Conservation (phyloP, 1,140 invertebrate species). For the Ylistrum balloti region DNA sequence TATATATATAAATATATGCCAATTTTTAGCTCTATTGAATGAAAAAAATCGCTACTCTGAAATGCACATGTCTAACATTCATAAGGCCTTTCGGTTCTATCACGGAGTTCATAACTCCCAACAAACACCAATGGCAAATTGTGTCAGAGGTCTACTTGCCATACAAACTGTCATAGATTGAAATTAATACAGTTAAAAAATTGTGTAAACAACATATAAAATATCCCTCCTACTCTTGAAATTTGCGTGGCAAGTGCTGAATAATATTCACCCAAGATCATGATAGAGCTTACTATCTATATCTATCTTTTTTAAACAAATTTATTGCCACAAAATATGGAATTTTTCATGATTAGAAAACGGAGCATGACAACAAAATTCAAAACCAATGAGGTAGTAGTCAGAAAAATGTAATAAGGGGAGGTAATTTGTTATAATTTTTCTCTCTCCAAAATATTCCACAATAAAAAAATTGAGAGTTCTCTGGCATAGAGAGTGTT, state of each 20-base stretch:
- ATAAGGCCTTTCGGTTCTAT: slow-evolving; percentile 27
- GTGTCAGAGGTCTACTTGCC: slow-evolving; percentile 37
- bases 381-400: slow-evolving; percentile 33
- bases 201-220: slow-evolving; percentile 32
- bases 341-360: slow-evolving; percentile 34
- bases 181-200: slow-evolving; percentile 27
- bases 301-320: not conserved
- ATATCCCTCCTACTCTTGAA: slow-evolving; percentile 34
- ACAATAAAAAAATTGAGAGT: slow-evolving; percentile 26
- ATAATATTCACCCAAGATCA: slow-evolving; percentile 9
- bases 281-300: not conserved
- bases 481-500: slow-evolving; percentile 11
- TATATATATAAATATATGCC: slow-evolving; percentile 37
- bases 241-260: not conserved
- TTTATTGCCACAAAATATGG: slow-evolving; percentile 39
- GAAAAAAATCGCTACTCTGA: slow-evolving; percentile 20
- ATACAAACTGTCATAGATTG: slow-evolving; percentile 33
- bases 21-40: slow-evolving; percentile 24
- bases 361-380: slow-evolving; percentile 33
- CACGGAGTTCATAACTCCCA: not conserved
- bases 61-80: slow-evolving; percentile 26
- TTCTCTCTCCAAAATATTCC: slow-evolving; percentile 34
- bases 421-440: slow-evolving; percentile 36
- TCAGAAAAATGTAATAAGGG: slow-evolving; percentile 35
- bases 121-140: slow-evolving; percentile 1